phyloP scores from a whole-genome alignment of 2,888 invertebrate genomes.

The Drosophila gaucha region DNA sequence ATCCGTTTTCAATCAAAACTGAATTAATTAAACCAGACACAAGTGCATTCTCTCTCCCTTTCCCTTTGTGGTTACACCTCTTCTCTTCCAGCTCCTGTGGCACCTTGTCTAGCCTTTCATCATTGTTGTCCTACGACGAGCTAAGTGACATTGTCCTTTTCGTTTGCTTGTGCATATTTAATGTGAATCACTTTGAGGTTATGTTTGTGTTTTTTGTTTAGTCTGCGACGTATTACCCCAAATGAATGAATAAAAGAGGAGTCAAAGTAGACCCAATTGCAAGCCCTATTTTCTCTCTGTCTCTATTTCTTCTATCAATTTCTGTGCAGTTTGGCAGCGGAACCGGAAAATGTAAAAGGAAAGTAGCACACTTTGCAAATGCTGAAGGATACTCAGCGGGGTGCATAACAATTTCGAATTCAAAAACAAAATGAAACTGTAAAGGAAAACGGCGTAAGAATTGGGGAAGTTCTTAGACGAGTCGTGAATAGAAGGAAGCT shows the following conservation, averaged over 20 bases:
- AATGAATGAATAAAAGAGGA: no score
- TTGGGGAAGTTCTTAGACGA: conserved; percentile 12
- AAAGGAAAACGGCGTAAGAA: conserved; percentile 24
- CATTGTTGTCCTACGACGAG: conserved; percentile 21
- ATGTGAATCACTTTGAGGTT: conserved; percentile 62
- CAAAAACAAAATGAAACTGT: conserved; percentile 59
- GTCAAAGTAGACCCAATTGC: conserved; percentile 9
- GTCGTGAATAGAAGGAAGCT: conserved; percentile 51
- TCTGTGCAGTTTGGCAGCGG: conserved; percentile 37
- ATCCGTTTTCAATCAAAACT: conserved; percentile 49
- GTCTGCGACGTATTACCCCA: conserved; percentile 12
- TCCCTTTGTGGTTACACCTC: neutral
- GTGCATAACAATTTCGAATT: conserved; percentile 61
- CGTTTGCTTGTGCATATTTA: conserved; percentile 59
- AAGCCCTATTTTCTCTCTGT: neutral
- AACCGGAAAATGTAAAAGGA: conserved; percentile 38
- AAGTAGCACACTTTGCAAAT: conserved; percentile 41
- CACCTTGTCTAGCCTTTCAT: conserved; percentile 13
- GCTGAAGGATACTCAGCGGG: conserved; percentile 40
- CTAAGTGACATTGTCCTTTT: conserved; percentile 55
- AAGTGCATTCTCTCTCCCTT: conserved; percentile 43
- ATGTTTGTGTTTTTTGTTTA: conserved; percentile 50
- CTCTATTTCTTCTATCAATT: neutral
- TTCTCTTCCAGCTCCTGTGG: neutral
- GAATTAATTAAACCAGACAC: conserved; percentile 65